These are phyloP conservation scores for Propsilocerus akamusi DNA, from an alignment of 1,140 invertebrate species.

Conservation along the genomic window DNA sequence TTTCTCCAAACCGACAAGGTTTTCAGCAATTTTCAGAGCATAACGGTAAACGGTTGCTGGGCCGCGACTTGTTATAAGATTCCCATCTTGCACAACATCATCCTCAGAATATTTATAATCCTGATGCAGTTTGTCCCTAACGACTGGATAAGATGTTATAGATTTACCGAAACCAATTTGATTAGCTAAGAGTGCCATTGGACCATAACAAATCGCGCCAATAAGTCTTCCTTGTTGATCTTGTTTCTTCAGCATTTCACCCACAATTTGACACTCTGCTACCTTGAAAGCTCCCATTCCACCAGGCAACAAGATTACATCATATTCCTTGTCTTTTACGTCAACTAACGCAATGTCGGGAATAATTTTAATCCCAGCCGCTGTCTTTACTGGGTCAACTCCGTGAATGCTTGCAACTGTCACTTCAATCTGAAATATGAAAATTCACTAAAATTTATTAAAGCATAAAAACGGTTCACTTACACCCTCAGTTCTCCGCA, in stretches of 20 bases:
- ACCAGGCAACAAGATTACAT: conserved; percentile 65
- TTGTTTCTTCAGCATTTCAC: conserved; percentile 59
- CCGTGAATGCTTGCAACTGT: too few species aligned
- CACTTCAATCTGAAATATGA: too few species aligned
- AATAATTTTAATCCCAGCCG: too few species aligned
- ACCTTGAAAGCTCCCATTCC: conserved; percentile 69
- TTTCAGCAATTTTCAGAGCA: conserved; percentile 66
- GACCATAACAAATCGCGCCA: conserved; percentile 87
- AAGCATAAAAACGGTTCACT: too few species aligned
- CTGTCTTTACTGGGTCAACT: too few species aligned
- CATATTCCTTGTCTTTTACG: too few species aligned
- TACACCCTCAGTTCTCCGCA: too few species aligned
- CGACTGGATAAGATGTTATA: conserved; percentile 77
- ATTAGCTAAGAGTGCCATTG: conserved; percentile 70
- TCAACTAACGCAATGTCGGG: too few species aligned
- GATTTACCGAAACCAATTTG: conserved; percentile 58
- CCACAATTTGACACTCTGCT: conserved; percentile 49
- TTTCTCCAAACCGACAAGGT: conserved; percentile 55
- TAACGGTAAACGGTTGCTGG: conserved; percentile 91
- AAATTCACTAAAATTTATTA: too few species aligned
- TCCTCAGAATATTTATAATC: conserved; percentile 42
- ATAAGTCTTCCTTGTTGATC: conserved; percentile 52
- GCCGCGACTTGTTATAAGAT: conserved; percentile 77
- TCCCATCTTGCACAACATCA: conserved; percentile 71
- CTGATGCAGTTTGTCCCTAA: conserved; percentile 50